Evolutionary conservation across 2,113 vertebrate genomes (phyloP).

Genomic region (Sylvilagus bachmani): DNA sequence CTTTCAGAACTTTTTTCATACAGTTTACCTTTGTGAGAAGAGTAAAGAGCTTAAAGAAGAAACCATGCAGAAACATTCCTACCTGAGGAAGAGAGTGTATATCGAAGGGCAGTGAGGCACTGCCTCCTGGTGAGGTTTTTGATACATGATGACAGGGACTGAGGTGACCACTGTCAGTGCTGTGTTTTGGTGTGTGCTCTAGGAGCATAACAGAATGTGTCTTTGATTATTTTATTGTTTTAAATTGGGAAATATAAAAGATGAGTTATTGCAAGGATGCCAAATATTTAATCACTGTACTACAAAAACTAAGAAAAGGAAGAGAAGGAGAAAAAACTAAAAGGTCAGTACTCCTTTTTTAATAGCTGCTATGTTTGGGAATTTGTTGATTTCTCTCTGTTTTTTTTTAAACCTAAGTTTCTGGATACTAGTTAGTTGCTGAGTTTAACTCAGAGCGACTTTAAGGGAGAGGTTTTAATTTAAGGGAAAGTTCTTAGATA

Average conservation of each 20-base stretch:
- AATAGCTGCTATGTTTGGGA: background rate
- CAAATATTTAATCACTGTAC: slow-evolving; percentile 53
- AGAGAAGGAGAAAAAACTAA: background rate
- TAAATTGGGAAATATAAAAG: slow-evolving; percentile 53
- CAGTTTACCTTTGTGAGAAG: slow-evolving; percentile 43
- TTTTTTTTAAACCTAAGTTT: background rate
- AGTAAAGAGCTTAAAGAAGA: slow-evolving; percentile 23
- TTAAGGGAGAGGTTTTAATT: background rate
- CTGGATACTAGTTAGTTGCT: slow-evolving; percentile 38
- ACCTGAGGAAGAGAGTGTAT: background rate
- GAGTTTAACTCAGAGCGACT: slow-evolving; percentile 17
- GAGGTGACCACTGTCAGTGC: background rate
- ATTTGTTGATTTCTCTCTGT: too few species aligned
- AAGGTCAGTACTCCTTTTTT: slow-evolving; percentile 14
- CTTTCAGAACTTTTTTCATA: slow-evolving; percentile 65
- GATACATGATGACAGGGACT: background rate
- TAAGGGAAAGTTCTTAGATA: slow-evolving; percentile 41
- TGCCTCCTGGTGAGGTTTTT: background rate
- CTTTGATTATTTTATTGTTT: slow-evolving; percentile 20
- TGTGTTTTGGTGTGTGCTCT: background rate
- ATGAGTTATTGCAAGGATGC: background rate
- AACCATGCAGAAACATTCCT: slow-evolving; percentile 56
- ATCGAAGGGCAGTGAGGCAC: background rate
- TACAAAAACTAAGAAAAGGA: background rate
- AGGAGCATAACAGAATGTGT: background rate